Percentiles rank a stretch among this genome's conserved stretches.
phyloP scores from a whole-genome alignment of 2,888 invertebrate genomes.

The Drosophila subquinaria region DNA sequence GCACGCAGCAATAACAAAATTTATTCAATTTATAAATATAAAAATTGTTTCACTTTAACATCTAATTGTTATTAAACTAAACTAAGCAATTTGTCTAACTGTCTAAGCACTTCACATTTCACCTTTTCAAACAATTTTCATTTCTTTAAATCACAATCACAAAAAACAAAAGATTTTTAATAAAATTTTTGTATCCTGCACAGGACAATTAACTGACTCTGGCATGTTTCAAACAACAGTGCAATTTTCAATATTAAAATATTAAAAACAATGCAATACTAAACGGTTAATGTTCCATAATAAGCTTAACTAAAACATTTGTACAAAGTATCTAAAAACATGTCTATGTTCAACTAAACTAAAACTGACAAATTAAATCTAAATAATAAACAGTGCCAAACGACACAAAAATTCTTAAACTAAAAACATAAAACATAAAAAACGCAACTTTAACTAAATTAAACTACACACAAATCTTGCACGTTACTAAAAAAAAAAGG shows the following conservation, averaged over 20 bases:
- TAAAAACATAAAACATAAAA: background rate
- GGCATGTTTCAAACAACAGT: conserved; percentile 16
- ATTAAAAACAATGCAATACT: conserved; percentile 42
- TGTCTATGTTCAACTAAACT: conserved; percentile 28
- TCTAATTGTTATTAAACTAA: conserved; percentile 13
- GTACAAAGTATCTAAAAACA: conserved; percentile 45
- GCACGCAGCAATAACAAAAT: background rate
- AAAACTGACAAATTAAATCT: conserved; percentile 13
- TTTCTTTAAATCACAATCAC: conserved; percentile 2
- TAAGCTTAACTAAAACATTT: conserved; percentile 52
- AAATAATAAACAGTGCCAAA: conserved; percentile 25
- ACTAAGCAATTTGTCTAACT: conserved; percentile 11
- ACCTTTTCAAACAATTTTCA: background rate
- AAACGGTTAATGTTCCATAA: conserved; percentile 76
- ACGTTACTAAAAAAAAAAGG: conserved; percentile 13
- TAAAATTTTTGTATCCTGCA: conserved; percentile 5
- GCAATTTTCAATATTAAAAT: conserved; percentile 16
- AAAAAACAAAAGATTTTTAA: background rate
- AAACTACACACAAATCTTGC: conserved; percentile 43
- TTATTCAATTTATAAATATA: background rate
- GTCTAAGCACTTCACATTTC: conserved; percentile 11
- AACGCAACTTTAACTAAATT: conserved; percentile 30
- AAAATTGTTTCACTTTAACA: background rate
- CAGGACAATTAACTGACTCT: conserved; percentile 10
- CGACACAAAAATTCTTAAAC: conserved; percentile 24